A percentile compares a stretch with the other conserved stretches of the same genome.
phyloP scores from a whole-genome alignment of 2,113 vertebrate genomes.

The Chascanopsetta lugubris region DNA sequence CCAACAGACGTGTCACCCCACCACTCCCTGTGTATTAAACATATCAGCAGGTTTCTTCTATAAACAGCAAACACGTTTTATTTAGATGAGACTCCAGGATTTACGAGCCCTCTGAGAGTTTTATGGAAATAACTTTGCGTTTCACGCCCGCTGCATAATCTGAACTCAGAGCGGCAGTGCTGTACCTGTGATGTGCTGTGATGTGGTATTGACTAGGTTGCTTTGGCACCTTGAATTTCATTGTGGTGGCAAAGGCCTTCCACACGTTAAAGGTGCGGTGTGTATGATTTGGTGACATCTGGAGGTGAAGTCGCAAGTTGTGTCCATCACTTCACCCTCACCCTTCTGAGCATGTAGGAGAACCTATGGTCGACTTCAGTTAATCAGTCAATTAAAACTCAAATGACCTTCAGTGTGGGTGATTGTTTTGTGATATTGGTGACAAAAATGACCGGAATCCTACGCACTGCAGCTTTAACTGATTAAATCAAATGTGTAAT shows the following conservation, averaged over 20 bases:
- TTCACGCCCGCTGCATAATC: constrained; percentile 41
- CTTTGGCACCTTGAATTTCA: constrained; percentile 38
- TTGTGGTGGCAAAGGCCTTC: constrained; percentile 13
- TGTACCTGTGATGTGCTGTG: constrained; percentile 7
- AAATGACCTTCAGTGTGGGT: no score
- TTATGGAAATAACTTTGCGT: constrained; percentile 56
- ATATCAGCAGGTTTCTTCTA: constrained; percentile 38
- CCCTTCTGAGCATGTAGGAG: no score
- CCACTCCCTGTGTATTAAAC: constrained; percentile 37
- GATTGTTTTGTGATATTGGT: no score
- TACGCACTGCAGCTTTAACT: constrained; percentile 16
- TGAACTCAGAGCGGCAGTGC: constrained; percentile 3
- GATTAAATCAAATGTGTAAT: constrained; percentile 25
- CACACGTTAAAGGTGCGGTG: no score
- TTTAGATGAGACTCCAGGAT: constrained; percentile 50
- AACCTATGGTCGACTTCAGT: no score
- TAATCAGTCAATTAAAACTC: no score
- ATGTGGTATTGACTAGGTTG: constrained; percentile 37
- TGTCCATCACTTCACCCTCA: no score
- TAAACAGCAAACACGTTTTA: constrained; percentile 42
- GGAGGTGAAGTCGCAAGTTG: no score
- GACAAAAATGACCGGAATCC: no score
- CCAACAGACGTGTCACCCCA: constrained; percentile 11
- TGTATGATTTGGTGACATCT: no score
- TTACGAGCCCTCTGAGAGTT: constrained; percentile 51